These are phyloP conservation scores for Xanthia icteritia DNA, from an alignment of 2,888 invertebrate species.

Conservation along the genomic window DNA sequence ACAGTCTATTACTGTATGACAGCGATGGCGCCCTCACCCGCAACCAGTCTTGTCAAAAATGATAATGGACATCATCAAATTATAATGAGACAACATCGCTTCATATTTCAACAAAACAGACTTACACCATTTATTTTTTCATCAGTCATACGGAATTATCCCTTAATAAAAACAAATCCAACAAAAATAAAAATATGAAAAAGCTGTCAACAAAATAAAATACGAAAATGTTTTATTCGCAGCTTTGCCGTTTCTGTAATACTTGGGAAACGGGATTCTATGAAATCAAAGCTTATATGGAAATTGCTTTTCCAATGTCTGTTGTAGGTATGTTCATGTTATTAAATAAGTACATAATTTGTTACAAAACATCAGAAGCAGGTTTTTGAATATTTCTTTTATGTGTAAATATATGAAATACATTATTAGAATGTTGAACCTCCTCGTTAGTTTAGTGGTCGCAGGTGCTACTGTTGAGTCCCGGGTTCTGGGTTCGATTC, in stretches of 20 bases:
- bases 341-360: slow-evolving; percentile 38
- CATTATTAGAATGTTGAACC: neutral
- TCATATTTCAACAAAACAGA: slow-evolving; percentile 7
- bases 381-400: neutral
- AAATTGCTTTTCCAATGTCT: slow-evolving; percentile 52
- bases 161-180: slow-evolving; percentile 32
- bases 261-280: slow-evolving; percentile 32
- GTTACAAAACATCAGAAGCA: slow-evolving; percentile 5
- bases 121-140: slow-evolving; percentile 28
- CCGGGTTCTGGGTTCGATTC: no score
- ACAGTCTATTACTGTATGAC: no score
- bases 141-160: slow-evolving; percentile 31
- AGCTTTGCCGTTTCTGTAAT: slow-evolving; percentile 19
- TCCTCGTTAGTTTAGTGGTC: no score
- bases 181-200: slow-evolving; percentile 13
- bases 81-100: neutral
- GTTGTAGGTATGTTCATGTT: slow-evolving; percentile 21
- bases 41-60: neutral
- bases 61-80: neutral
- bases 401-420: neutral
- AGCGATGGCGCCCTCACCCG: no score
- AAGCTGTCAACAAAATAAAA: slow-evolving; percentile 31
- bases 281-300: slow-evolving; percentile 47
- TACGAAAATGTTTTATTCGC: slow-evolving; percentile 22
- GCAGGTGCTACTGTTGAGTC: no score